Conservation (phyloP, 2,113 vertebrate genomes). For the Toxostoma redivivum region DNA sequence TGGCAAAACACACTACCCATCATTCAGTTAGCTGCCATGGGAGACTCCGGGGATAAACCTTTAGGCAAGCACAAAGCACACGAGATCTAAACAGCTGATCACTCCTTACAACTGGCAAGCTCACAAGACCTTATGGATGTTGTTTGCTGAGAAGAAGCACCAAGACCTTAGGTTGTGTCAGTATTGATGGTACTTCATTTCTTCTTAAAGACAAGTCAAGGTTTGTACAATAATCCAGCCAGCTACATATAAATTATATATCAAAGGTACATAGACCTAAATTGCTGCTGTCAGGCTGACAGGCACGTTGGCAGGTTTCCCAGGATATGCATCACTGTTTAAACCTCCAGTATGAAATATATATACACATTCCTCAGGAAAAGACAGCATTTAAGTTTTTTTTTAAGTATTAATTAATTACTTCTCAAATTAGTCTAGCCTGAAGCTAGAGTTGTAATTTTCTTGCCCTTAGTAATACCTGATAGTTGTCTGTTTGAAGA, state of each 20-base stretch:
- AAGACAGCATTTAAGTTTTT: neutral
- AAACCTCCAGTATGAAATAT: conserved; percentile 4
- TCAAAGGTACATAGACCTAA: conserved; percentile 30
- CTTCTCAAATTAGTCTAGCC: conserved; percentile 28
- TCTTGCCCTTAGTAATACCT: neutral
- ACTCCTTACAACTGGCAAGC: neutral
- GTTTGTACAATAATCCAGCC: conserved; percentile 36
- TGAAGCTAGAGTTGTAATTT: neutral
- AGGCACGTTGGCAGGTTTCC: conserved; percentile 32
- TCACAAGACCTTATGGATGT: neutral
- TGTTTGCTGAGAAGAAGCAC: conserved; percentile 29
- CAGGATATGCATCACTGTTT: conserved; percentile 9
- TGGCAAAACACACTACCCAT: neutral
- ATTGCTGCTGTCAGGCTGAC: conserved; percentile 50
- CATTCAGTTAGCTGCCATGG: neutral
- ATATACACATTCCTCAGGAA: neutral
- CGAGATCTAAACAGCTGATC: neutral
- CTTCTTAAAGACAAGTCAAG: conserved; percentile 28
- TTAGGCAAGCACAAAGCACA: neutral
- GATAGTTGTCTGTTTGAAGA: neutral
- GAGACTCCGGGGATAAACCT: neutral
- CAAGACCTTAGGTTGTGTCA: conserved; percentile 11
- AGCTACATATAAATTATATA: conserved; percentile 45
- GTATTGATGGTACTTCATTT: conserved; percentile 30
- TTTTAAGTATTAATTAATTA: conserved; percentile 6